Evolutionary conservation across 2,797 vertebrate genomes (phyloP).

Genomic region (Mastacembelus armatus): DNA sequence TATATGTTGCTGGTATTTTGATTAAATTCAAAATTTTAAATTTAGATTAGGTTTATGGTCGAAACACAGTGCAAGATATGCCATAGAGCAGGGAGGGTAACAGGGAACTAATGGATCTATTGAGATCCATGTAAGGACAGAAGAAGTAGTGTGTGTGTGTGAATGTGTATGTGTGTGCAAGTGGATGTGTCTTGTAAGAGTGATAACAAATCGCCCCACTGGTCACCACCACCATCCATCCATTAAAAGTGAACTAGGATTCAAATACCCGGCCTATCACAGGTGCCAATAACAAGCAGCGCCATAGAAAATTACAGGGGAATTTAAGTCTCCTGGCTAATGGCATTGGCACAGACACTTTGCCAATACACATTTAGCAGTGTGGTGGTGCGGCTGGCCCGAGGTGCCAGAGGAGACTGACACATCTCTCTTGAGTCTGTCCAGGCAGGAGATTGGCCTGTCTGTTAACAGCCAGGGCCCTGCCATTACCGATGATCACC

Average conservation of each 20-base stretch:
- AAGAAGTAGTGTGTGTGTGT: no score
- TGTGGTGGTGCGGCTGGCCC: conserved; percentile 82
- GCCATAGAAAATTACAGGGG: conserved; percentile 82
- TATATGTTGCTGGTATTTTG: no score
- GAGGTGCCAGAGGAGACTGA: conserved; percentile 80
- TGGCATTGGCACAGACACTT: conserved; percentile 77
- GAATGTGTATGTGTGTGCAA: neutral
- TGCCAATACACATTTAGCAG: conserved; percentile 75
- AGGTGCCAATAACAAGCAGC: conserved; percentile 82
- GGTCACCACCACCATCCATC: conserved; percentile 65
- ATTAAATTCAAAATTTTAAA: no score
- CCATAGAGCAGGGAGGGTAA: no score
- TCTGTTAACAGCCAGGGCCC: conserved; percentile 70
- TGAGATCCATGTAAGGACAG: no score
- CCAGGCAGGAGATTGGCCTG: conserved; percentile 81
- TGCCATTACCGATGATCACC: conserved; percentile 80
- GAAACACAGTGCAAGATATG: no score
- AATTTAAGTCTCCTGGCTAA: conserved; percentile 79
- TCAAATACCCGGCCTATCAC: conserved; percentile 79
- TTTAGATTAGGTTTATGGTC: no score
- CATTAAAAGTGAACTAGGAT: conserved; percentile 79
- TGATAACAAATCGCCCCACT: conserved; percentile 60
- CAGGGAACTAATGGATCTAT: no score
- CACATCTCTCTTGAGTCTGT: conserved; percentile 80
- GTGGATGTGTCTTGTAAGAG: conserved; percentile 49